phyloP scores from a whole-genome alignment of 2,888 invertebrate genomes.

The Megaustenia siamemsis region DNA sequence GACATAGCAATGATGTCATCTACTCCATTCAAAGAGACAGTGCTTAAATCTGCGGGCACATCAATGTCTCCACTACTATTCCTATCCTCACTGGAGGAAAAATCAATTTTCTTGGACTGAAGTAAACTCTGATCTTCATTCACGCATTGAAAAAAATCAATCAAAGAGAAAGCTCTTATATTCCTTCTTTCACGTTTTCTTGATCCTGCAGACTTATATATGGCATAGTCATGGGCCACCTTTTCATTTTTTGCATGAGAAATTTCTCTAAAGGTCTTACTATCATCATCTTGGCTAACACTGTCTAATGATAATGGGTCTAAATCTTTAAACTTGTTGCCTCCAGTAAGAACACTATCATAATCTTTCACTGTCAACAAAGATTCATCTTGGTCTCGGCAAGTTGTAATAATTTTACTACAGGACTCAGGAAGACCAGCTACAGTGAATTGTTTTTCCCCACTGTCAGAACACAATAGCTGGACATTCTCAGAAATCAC shows the following conservation, averaged over 20 bases:
- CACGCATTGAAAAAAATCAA: conserved; percentile 26
- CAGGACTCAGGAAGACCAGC: background rate
- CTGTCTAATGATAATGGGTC: background rate
- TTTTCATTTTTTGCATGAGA: background rate
- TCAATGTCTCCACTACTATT: too few species aligned
- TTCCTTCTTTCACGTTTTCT: conserved; percentile 7
- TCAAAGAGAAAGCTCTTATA: conserved; percentile 18
- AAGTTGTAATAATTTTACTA: background rate
- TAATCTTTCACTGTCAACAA: background rate
- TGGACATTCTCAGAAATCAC: background rate
- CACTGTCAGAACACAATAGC: background rate
- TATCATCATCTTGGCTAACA: background rate
- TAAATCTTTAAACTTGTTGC: background rate
- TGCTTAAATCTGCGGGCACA: too few species aligned
- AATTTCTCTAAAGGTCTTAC: background rate
- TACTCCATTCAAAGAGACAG: too few species aligned
- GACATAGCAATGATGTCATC: too few species aligned
- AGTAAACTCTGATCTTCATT: conserved; percentile 18
- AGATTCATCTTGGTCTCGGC: background rate
- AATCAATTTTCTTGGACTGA: background rate
- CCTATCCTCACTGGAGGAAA: too few species aligned
- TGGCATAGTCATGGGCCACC: background rate
- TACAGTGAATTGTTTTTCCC: background rate
- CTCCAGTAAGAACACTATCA: background rate
- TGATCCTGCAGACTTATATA: background rate